phyloP scores from a whole-genome alignment of 2,888 invertebrate genomes.

The Hemithea aestivaria region DNA sequence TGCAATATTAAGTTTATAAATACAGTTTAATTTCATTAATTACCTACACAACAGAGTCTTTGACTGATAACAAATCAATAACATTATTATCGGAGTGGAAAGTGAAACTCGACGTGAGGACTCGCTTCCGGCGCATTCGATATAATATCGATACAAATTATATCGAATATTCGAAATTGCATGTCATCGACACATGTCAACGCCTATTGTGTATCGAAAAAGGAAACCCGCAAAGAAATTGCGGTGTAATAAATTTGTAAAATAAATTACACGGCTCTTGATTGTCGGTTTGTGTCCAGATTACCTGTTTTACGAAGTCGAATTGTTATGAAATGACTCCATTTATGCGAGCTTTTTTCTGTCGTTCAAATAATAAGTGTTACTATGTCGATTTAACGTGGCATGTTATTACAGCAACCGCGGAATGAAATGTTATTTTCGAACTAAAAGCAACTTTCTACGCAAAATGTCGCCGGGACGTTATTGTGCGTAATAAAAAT shows the following conservation, averaged over 20 bases:
- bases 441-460: conserved; percentile 47
- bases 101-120: conserved; percentile 43
- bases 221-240: conserved; percentile 60
- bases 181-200: conserved; percentile 69
- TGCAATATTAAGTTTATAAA: conserved; percentile 64
- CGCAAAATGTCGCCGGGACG: conserved; percentile 19
- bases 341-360: conserved; percentile 57
- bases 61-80: conserved; percentile 68
- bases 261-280: conserved; percentile 67
- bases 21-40: conserved; percentile 74
- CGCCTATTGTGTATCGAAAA: conserved; percentile 65
- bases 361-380: conserved; percentile 67
- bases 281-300: conserved; percentile 69
- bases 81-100: conserved; percentile 46
- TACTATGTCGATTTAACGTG: conserved; percentile 53
- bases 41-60: conserved; percentile 63
- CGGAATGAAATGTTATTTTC: conserved; percentile 62
- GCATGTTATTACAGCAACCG: conserved; percentile 59
- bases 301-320: conserved; percentile 65
- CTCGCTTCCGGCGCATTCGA: conserved; percentile 54
- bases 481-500: conserved; percentile 20
- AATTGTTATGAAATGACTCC: conserved; percentile 71
- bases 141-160: conserved; percentile 16
- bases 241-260: conserved; percentile 70
- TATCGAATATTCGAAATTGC: conserved; percentile 48